phyloP scores from a whole-genome alignment of 2,113 vertebrate genomes.

The Bucco capensis region DNA sequence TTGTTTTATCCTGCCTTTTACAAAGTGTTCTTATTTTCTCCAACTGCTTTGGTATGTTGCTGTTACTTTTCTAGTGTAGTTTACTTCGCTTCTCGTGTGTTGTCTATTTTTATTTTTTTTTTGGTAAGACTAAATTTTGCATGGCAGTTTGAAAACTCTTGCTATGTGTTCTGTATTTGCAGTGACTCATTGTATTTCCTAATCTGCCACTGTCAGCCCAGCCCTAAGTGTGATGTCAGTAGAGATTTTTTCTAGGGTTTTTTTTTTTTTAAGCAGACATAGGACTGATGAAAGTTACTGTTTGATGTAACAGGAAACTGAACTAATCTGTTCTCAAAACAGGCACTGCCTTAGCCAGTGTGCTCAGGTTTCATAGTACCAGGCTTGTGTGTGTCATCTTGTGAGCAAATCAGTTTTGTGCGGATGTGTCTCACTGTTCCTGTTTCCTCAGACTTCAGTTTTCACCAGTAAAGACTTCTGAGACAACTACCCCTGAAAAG shows the following conservation, averaged over 20 bases:
- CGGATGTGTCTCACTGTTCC: background rate
- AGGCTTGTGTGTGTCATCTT: background rate
- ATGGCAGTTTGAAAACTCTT: background rate
- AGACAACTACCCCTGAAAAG: background rate
- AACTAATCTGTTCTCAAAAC: constrained; percentile 47
- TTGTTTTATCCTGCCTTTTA: background rate
- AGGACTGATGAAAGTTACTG: constrained; percentile 32
- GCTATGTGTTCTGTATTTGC: background rate
- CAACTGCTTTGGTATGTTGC: background rate
- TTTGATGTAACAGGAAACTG: constrained; percentile 61
- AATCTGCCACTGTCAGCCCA: constrained; percentile 32
- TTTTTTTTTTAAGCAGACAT: background rate
- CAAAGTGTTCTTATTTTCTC: background rate
- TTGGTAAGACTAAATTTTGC: background rate
- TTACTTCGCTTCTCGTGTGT: background rate
- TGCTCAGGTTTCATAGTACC: background rate
- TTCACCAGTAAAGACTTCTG: background rate
- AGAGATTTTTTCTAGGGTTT: background rate
- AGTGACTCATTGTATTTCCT: constrained; percentile 58
- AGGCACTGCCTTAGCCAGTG: background rate
- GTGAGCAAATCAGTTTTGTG: background rate
- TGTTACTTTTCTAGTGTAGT: background rate
- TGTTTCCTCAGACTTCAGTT: background rate
- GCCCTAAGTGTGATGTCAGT: constrained; percentile 48
- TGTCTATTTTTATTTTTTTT: background rate